These are phyloP conservation scores for Mechanitis mazaeus DNA, from an alignment of 2,888 invertebrate genomes.

Conservation along the genomic window DNA sequence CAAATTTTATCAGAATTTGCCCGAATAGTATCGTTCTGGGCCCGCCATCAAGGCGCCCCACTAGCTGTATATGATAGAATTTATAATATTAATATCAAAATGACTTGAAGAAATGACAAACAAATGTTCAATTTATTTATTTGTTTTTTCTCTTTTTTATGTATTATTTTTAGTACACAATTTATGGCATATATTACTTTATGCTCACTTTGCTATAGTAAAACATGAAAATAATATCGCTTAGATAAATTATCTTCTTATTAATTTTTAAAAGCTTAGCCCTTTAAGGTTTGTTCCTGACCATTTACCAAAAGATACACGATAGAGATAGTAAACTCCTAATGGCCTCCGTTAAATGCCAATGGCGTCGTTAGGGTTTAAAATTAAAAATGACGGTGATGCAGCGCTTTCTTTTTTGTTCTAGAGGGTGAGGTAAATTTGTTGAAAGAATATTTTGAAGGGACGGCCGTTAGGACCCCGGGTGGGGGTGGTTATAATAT, in stretches of 20 bases:
- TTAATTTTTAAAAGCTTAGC: constrained; percentile 6
- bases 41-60: no score
- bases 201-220: no score
- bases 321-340: constrained; percentile 56
- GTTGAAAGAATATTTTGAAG: constrained; percentile 72
- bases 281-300: constrained; percentile 46
- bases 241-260: background rate
- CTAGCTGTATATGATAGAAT: no score
- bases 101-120: no score
- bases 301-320: constrained; percentile 48
- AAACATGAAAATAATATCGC: background rate
- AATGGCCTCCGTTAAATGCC: constrained; percentile 65
- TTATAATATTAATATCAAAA: no score
- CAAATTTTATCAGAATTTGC: no score
- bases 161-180: no score
- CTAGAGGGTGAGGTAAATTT: constrained; percentile 53
- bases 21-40: no score
- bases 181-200: no score
- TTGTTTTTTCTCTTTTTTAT: no score
- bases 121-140: no score
- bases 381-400: constrained; percentile 75
- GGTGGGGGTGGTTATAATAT: constrained; percentile 67
- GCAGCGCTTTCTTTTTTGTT: constrained; percentile 71
- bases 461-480: constrained; percentile 58
- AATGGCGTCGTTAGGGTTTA: constrained; percentile 69